Base-by-base conservation (phyloP, 1,140 invertebrate species). In the Helicoverpa zea region DNA sequence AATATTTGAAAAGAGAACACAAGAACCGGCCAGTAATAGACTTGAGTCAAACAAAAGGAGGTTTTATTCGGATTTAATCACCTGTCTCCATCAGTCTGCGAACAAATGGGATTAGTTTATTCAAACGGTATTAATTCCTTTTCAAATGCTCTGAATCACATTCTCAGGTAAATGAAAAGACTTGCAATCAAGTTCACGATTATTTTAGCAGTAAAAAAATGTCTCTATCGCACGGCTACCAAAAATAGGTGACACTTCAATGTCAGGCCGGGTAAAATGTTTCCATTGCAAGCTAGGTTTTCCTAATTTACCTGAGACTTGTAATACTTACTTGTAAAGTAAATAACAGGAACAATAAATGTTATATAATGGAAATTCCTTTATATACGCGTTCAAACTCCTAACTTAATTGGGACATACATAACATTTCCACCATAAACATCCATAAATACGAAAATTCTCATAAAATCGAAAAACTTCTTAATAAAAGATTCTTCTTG, bases 51-150 rank as follows among this genome's bases (percentile, higher is more conserved):
- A 68, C 64, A 49, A 68, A 68, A 68, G 43, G 18, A 10, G 63
- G 14, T n/a, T 66, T 66, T 47, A 66, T 18, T 2, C 35, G n/a
- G 9, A 66, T 18, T 66, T 66, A 66, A 66, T 66, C 63, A 66
- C 63, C 43, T 49, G 63, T 11, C 16, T 47, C 63, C 63, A 18
- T 66, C 63, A 66, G 16, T 47, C 43, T 16, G 11, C 35, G 16
- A 49, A 68, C 64, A 68, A 68, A 49, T 49, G 64, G 18, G 64
- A 68, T 68, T 49, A 68, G 64, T 49, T 68, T 43, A 68, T 68
- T 68, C 64, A 68, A 68, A 68, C n/a, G 64, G 49, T 12, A 68
- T 68, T 68, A 68, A 49, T 68, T 68, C 64, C 64, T 14, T 49
- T 68, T 68, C 16, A 49, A 68, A 68, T 47, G 64, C 43, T 43